Base-by-base conservation (phyloP, 2,888 invertebrate genomes). In the Melieria crassipennis region DNA sequence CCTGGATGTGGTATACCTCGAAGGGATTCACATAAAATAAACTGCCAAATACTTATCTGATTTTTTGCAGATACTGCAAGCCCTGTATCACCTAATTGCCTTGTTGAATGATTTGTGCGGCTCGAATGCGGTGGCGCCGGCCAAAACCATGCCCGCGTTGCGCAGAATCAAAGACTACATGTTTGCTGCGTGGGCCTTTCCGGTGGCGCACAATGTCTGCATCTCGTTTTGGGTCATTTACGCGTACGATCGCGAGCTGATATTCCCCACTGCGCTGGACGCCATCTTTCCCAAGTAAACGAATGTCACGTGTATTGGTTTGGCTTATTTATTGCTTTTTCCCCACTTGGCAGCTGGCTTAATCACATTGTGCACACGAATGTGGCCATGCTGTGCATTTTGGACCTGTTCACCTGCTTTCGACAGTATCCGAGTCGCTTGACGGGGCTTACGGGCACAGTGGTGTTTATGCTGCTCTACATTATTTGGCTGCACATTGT, bases 281-380 rank as follows among this genome's bases (percentile, higher is more conserved):
- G 88, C 89, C 7, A 93, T 92, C 80, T 96, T 97, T 81, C 97
- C 98, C 10, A 84, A 87, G 85, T 78, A 80, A 79, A 76, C 3
- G 30, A 3, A 30, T 45, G 3, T 42, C n/a, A 7, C 13, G 13
- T 5, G 16, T 10, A 7, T 30, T 61, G n/a, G 6, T 52, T 60
- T 30, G 30, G 30, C 30, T 30, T 30, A 1, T 30, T 30, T 30
- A 30, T 56, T 11, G 45, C 9, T 45, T n/a, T 52, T 11, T 11
- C 60, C 43, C 48, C n/a, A 5, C n/a, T 60, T 76, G 76, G 4
- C 70, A 85, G 86, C 46, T 98, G 97, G 97, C 88, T 97, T 70
- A 98, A 98, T 83, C 97, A 98, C 88, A 88, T 93, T 9, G 93
- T 95, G 90, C 97, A 97, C 86, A 95, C 97, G 1, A 92, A 93